A percentile compares a stretch with the other conserved stretches of the same genome.
phyloP scores from a whole-genome alignment of 2,113 vertebrate species.

The Cygnus atratus region DNA sequence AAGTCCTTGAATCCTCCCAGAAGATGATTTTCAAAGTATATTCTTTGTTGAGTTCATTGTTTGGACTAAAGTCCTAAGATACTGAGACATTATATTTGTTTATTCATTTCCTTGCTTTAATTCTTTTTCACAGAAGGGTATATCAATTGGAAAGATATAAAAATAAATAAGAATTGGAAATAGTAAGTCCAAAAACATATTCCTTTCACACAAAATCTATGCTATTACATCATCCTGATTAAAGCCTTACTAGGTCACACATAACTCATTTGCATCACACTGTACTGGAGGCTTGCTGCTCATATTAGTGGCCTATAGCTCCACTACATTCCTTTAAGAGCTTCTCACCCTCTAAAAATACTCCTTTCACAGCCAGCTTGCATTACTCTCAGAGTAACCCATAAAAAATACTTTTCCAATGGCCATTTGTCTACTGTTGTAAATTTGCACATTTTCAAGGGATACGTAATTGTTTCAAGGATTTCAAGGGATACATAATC shows the following conservation, averaged over 20 bases:
- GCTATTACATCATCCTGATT: conserved; percentile 7
- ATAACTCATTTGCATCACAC: conserved; percentile 11
- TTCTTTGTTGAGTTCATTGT: not conserved
- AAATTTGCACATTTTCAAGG: conserved; percentile 39
- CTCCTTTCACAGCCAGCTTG: not conserved
- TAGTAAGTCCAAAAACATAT: not conserved
- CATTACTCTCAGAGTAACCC: conserved; percentile 3
- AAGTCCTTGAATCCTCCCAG: not conserved
- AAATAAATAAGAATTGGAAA: not conserved
- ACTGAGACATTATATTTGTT: not conserved
- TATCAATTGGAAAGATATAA: not conserved
- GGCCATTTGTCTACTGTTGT: conserved; percentile 33
- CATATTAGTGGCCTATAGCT: not conserved
- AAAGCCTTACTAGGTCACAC: not conserved
- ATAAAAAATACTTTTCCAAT: conserved; percentile 26
- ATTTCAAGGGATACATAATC: conserved; percentile 9
- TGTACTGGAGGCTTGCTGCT: not conserved
- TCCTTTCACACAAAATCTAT: conserved; percentile 4
- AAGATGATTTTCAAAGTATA: not conserved
- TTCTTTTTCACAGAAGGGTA: not conserved
- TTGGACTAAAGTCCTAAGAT: not conserved
- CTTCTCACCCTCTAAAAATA: conserved; percentile 4
- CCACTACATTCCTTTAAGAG: not conserved
- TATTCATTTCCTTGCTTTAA: not conserved
- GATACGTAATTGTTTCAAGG: not conserved